Conservation (phyloP, 2,113 vertebrate species). For the Saguinus midas region DNA sequence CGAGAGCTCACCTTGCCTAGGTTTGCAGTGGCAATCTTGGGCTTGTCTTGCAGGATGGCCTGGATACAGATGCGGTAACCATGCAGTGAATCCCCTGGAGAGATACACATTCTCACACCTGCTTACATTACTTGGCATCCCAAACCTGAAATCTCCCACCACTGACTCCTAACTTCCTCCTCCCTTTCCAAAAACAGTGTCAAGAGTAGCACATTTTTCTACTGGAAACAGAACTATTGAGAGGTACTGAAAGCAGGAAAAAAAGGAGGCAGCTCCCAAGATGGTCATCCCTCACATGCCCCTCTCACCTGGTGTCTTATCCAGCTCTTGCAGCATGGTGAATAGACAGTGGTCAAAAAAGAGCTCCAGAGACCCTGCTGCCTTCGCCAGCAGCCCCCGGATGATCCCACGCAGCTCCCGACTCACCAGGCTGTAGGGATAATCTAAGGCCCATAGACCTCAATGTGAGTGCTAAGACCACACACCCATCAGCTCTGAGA, state of each 20-base stretch:
- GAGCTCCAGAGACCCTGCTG: slow-evolving; percentile 85
- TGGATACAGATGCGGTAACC: slow-evolving; percentile 98
- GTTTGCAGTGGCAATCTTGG: slow-evolving; percentile 88
- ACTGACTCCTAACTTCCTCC: neutral
- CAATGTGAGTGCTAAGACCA: neutral
- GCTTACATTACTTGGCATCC: neutral
- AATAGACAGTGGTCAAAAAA: slow-evolving; percentile 96
- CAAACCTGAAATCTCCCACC: neutral
- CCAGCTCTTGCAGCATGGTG: slow-evolving; percentile 94
- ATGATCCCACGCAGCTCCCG: slow-evolving; percentile 90
- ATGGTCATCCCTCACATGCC: fast-evolving
- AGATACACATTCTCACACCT: neutral
- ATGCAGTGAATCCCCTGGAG: slow-evolving; percentile 91
- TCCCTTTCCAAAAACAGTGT: neutral
- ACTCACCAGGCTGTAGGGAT: slow-evolving; percentile 92
- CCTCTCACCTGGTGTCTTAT: slow-evolving; percentile 88
- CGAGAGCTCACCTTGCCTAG: slow-evolving; percentile 89
- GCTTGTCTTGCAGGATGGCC: slow-evolving; percentile 91
- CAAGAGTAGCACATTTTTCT: neutral
- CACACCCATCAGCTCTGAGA: neutral
- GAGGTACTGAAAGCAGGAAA: neutral
- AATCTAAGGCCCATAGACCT: slow-evolving; percentile 85
- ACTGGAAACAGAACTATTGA: neutral
- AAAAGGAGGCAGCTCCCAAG: neutral
- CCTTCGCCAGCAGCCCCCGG: slow-evolving; percentile 85